Base-by-base conservation (phyloP, 2,888 invertebrate genomes). In the Rhorus exstirpatorius region DNA sequence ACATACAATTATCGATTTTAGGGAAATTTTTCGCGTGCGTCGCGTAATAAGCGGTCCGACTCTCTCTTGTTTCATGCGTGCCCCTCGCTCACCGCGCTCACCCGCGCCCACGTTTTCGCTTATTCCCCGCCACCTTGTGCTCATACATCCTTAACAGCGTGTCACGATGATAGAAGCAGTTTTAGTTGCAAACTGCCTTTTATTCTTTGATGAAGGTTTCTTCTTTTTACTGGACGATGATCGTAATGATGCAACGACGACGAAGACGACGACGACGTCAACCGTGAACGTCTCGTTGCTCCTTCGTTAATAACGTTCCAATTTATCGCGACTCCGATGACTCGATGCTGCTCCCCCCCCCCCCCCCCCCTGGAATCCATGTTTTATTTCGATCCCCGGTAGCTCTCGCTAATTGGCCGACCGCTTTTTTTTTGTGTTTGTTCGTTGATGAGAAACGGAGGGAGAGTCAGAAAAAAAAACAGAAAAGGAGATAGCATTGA, bases 231-330 rank as follows among this genome's bases (percentile, higher is more conserved):
- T 0, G 3, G 17, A 24, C 14, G 35, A 7, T n/a, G 51, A 24
- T 35, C 38, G 38, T 35, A 46, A 55, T 31, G 46, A n/a, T n/a
- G n/a, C n/a, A n/a, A 8, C 41, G 53, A 38, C 24, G 61, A 51
- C 12, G 51, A 24, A 17, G 31, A 31, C 31, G 31, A 31, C 74
- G 63, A 65, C 31, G 74, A 65, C 63, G 55, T 24, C 63, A 55
- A 79, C 55, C 55, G 38, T 46, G 49, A 65, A 46, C 35, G 46
- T 67, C 38, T 17, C 55, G 58, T 72, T 49, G 31, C 49, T 79
- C 79, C 65, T 38, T 65, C 65, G 65, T 79, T 79, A 79, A 79
- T 67, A 79, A 79, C 79, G 72, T 79, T 58, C 72, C 65, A 60
- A 79, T 65, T 79, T 79, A 65, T 72, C 72, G 58, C 65, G 51